Percentiles rank a stretch among this genome's conserved stretches.
Evolutionary conservation across 1,140 invertebrate species (phyloP).

Genomic region (Drosophila kurseongensis): DNA sequence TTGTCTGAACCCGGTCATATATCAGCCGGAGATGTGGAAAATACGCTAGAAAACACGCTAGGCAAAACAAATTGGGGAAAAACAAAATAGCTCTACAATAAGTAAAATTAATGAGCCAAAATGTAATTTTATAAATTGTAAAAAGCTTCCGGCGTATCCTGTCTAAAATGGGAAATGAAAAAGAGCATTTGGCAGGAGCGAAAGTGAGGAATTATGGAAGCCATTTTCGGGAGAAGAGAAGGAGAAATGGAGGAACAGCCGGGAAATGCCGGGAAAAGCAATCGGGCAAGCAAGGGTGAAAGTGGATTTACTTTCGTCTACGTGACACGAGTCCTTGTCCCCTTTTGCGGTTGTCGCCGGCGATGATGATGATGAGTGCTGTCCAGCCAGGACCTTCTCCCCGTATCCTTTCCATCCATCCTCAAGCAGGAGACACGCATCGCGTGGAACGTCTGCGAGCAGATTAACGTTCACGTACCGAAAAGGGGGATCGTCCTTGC

Average conservation of each 20-base stretch:
- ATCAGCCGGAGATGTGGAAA: slow-evolving; percentile 59
- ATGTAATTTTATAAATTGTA: slow-evolving; percentile 81
- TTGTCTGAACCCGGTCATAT: slow-evolving; percentile 58
- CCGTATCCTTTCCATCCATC: slow-evolving; percentile 5
- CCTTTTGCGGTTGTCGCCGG: slow-evolving; percentile 42
- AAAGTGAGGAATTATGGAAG: slow-evolving; percentile 64
- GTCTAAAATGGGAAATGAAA: slow-evolving; percentile 40
- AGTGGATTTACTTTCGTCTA: slow-evolving; percentile 81
- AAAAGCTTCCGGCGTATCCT: slow-evolving; percentile 74
- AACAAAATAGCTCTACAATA: slow-evolving; percentile 59
- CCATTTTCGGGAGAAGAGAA: slow-evolving; percentile 50
- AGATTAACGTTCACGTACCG: slow-evolving; percentile 66
- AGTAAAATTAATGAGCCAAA: slow-evolving; percentile 82
- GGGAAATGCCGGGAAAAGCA: slow-evolving; percentile 5
- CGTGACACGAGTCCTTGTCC: slow-evolving; percentile 63
- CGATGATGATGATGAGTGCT: slow-evolving; percentile 47
- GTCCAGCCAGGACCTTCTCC: slow-evolving; percentile 33
- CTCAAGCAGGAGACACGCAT: slow-evolving; percentile 70
- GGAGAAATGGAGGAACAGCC: slow-evolving; percentile 16
- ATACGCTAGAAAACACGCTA: slow-evolving; percentile 64
- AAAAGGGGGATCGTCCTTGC: slow-evolving; percentile 50
- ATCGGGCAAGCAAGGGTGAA: slow-evolving; percentile 65
- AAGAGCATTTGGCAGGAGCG: slow-evolving; percentile 31
- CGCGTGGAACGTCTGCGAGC: slow-evolving; percentile 76
- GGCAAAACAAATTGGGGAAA: slow-evolving; percentile 71